Percentiles rank a stretch among this genome's conserved stretches.
These are phyloP conservation scores for Tragelaphus strepsiceros DNA, from an alignment of 2,113 vertebrate genomes.

Conservation along the genomic window DNA sequence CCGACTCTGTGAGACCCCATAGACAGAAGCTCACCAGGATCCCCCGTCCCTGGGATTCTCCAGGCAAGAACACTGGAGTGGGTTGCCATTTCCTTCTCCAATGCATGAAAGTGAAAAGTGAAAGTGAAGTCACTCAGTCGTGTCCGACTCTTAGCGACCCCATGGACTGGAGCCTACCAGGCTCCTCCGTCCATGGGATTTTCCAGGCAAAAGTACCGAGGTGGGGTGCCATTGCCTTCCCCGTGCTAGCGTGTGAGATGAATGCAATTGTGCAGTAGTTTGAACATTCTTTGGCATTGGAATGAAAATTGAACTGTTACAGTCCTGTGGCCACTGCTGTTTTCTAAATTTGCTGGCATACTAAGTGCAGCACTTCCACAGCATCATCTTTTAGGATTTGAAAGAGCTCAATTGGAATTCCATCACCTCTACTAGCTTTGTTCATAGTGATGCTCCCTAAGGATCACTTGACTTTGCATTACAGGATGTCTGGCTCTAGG, in stretches of 20 bases:
- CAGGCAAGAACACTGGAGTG: too few relatives aligned
- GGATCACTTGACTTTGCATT: background rate
- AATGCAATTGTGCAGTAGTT: background rate
- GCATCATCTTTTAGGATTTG: background rate
- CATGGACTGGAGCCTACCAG: too few relatives aligned
- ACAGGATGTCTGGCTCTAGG: background rate
- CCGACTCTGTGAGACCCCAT: too few relatives aligned
- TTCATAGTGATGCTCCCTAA: background rate
- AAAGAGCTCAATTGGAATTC: background rate
- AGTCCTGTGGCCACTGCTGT: background rate
- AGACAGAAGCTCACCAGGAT: too few relatives aligned
- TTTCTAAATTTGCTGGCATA: background rate
- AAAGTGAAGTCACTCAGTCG: too few relatives aligned
- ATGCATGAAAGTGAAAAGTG: too few relatives aligned
- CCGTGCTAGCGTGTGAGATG: background rate
- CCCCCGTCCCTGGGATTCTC: too few relatives aligned
- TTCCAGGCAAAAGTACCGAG: too few relatives aligned
- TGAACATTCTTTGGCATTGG: background rate
- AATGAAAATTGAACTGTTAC: background rate
- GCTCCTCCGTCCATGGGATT: too few relatives aligned
- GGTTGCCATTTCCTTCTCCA: too few relatives aligned
- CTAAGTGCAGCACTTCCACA: background rate
- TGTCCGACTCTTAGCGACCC: too few relatives aligned
- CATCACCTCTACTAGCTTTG: background rate
- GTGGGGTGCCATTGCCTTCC: too few relatives aligned